Conservation (phyloP, 2,113 vertebrate species). For the Hippocampus barbouri region DNA sequence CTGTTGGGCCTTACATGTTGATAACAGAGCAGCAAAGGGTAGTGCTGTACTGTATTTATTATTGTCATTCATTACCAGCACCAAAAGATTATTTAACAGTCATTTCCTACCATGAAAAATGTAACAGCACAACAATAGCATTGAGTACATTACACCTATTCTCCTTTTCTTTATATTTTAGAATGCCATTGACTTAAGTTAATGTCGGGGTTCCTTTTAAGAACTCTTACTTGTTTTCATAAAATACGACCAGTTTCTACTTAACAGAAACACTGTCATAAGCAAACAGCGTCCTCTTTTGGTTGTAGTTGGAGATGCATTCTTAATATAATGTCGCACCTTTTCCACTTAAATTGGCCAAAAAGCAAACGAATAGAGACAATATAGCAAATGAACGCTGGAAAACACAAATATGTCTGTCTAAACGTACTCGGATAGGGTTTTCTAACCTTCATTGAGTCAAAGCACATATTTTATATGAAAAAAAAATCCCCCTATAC, state of each 20-base stretch:
- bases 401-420: neutral
- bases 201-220: neutral
- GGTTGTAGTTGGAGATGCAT: conserved; percentile 3
- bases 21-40: conserved; percentile 48
- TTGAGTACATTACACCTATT: neutral
- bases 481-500: too few species aligned
- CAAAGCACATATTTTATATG: neutral
- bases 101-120: neutral
- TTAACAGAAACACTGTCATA: neutral
- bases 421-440: neutral
- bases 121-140: neutral
- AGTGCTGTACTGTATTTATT: conserved; percentile 16
- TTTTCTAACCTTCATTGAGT: neutral
- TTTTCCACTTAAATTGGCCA: neutral
- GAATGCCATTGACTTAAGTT: neutral
- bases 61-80: conserved; percentile 22
- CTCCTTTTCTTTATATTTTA: neutral
- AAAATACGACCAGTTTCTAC: neutral
- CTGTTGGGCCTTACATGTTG: conserved; percentile 25
- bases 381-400: neutral
- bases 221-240: neutral
- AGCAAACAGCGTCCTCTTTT: conserved; percentile 20
- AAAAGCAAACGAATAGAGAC: neutral
- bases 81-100: conserved; percentile 1
- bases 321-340: too few species aligned